phyloP scores from a whole-genome alignment of 2,888 invertebrate species.

The Onchidella celtica region DNA sequence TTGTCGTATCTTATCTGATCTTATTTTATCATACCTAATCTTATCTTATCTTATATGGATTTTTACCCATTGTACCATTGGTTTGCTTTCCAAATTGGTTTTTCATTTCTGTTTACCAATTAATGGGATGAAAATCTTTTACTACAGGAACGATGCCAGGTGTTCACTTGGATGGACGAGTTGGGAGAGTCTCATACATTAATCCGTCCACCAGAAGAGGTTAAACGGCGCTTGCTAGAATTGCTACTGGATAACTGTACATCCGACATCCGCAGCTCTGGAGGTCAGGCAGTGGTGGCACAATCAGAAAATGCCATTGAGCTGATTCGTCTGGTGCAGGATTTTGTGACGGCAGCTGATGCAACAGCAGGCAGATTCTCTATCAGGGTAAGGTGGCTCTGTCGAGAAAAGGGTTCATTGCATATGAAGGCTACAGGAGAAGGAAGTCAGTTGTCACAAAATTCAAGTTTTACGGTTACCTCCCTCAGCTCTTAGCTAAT shows the following conservation, averaged over 20 bases:
- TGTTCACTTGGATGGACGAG: conserved; percentile 84
- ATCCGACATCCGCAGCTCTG: conserved; percentile 82
- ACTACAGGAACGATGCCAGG: conserved; percentile 83
- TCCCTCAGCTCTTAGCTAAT: too few species aligned
- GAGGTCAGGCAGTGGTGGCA: conserved; percentile 79
- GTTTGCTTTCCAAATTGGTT: too few species aligned
- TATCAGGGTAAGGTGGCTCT: conserved; percentile 75
- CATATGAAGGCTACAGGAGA: too few species aligned
- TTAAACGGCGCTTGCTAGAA: conserved; percentile 83
- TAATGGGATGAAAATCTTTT: too few species aligned
- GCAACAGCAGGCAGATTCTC: conserved; percentile 80
- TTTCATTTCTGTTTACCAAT: too few species aligned
- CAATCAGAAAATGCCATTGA: conserved; percentile 84
- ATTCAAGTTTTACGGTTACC: too few species aligned
- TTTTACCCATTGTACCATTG: too few species aligned
- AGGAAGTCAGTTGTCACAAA: too few species aligned
- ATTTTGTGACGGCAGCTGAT: conserved; percentile 82
- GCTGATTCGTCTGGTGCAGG: conserved; percentile 83
- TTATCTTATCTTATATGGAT: too few species aligned
- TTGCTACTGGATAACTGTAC: conserved; percentile 84
- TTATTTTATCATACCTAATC: too few species aligned
- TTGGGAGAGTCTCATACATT: conserved; percentile 83
- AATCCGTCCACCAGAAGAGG: conserved; percentile 82
- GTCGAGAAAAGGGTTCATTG: too few species aligned
- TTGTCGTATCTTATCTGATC: too few species aligned